Base-by-base conservation (phyloP, 1,140 invertebrate genomes). In the Saccostrea echinata region DNA sequence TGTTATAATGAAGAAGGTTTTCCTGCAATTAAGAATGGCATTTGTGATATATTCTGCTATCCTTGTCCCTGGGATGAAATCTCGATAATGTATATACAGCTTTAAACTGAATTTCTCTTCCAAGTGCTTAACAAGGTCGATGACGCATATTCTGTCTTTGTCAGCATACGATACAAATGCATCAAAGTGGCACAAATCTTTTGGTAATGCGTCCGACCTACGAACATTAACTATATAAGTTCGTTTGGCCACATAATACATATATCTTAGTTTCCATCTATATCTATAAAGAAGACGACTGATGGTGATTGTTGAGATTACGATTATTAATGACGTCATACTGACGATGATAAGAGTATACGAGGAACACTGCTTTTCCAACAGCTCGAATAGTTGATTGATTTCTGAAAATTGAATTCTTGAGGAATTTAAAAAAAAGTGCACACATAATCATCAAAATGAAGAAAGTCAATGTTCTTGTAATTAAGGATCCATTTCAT, bases 171-270 rank as follows among this genome's bases (percentile, higher is more conserved):
- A n/a, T n/a, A n/a, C n/a, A n/a, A 93, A 93, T 0, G 88, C 91
- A 57, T 92, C 92, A 24, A 91, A 71, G 3, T 95, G 96, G 57
- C 6, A 85, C 95, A 0, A 96, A 95, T 91, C 96, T 97, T 64
- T 95, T 12, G 1, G 1, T 16, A 18, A 33, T 11, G 6, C 76
- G 30, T 35, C 43, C 11, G 3, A 2, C 3, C 16, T 51, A 1
- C 33, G 1, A 6, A 52, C 51, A 13, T 57, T n/a, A 51, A 18
- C 33, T 51, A 24, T 16, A n/a, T 81, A 81, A 12, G 30, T 81
- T 18, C 33, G 16, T 33, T 21, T 81, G 3, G 76, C 43, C 33
- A 81, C 18, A 30, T 81, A 81, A n/a, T n/a, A n/a, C n/a, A n/a
- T n/a, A n/a, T n/a, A n/a, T n/a, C n/a, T n/a, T n/a, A n/a, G n/a